phyloP scores from a whole-genome alignment of 1,140 invertebrate species.

The Calephelis virginiensis region DNA sequence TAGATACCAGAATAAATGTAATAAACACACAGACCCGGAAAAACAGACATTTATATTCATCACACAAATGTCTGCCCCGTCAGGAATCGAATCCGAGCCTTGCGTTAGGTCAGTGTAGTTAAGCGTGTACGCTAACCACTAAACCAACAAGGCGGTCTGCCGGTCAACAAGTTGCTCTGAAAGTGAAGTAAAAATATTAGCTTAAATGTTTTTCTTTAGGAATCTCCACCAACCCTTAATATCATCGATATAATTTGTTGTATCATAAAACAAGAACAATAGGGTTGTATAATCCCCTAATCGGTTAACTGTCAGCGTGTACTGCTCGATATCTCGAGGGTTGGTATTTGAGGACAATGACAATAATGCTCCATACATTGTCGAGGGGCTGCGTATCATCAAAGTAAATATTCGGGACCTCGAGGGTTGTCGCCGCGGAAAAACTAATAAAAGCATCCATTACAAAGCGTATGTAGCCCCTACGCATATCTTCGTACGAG shows the following conservation, averaged over 20 bases:
- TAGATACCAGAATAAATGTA: too few species aligned
- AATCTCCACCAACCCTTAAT: too few species aligned
- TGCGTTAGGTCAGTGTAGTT: too few species aligned
- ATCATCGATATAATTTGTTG: background rate
- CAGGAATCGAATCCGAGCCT: too few species aligned
- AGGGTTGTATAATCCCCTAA: constrained; percentile 25
- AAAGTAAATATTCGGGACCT: constrained; percentile 53
- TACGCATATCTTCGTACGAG: background rate
- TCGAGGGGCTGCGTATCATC: constrained; percentile 38
- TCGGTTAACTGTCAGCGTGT: constrained; percentile 27
- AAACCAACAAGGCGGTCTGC: too few species aligned
- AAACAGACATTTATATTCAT: too few species aligned
- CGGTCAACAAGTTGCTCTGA: too few species aligned
- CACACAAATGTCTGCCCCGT: too few species aligned
- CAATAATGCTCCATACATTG: constrained; percentile 36
- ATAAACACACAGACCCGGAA: too few species aligned
- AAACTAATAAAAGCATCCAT: constrained; percentile 72
- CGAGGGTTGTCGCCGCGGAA: constrained; percentile 57
- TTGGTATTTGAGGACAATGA: constrained; percentile 37
- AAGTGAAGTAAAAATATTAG: too few species aligned
- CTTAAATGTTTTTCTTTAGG: too few species aligned
- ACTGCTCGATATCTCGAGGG: constrained; percentile 31
- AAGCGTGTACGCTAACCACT: too few species aligned
- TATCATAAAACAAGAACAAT: background rate
- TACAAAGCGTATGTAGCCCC: constrained; percentile 39